phyloP scores from a whole-genome alignment of 1,140 invertebrate genomes.

The Rhagoletis zephyria region DNA sequence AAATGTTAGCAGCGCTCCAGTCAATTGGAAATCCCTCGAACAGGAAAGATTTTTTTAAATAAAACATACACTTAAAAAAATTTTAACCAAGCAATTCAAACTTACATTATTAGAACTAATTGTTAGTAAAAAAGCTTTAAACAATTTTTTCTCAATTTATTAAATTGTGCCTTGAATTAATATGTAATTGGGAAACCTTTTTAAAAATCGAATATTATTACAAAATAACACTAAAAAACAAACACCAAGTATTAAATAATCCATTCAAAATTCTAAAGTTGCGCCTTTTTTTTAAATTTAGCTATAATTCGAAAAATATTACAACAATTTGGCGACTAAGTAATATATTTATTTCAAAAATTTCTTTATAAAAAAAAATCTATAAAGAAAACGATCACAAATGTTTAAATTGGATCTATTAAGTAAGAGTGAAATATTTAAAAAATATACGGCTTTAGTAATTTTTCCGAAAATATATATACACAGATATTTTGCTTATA shows the following conservation, averaged over 20 bases:
- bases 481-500: background rate
- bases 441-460: conserved; percentile 70
- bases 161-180: conserved; percentile 36
- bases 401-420: too few species aligned
- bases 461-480: conserved; percentile 29
- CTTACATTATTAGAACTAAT: too few species aligned
- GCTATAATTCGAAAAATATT: too few species aligned
- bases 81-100: background rate
- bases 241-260: background rate
- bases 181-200: conserved; percentile 45
- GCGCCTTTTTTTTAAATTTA: too few species aligned
- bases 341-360: too few species aligned
- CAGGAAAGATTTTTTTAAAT: background rate
- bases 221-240: background rate
- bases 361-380: too few species aligned
- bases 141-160: conserved; percentile 28
- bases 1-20: background rate
- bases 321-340: too few species aligned
- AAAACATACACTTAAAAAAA: background rate
- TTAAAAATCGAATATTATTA: conserved; percentile 58
- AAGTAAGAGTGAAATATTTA: conserved; percentile 65
- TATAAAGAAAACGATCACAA: too few species aligned
- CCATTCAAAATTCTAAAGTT: too few species aligned
- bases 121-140: conserved; percentile 39
- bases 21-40: background rate